Evolutionary conservation across 2,888 invertebrate species (phyloP).

Genomic region (Arenicola marina): DNA sequence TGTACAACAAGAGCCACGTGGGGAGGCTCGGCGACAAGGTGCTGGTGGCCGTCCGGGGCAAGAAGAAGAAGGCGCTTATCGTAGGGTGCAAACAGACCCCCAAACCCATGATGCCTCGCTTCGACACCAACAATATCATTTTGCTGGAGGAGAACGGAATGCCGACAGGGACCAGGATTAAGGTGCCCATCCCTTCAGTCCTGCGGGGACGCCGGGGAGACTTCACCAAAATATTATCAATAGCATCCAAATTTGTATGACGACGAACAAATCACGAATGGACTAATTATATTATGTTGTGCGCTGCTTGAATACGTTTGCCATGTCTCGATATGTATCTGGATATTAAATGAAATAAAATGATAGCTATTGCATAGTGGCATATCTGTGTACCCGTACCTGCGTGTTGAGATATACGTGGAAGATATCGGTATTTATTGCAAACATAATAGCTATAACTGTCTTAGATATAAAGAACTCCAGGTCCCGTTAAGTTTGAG

Average conservation of each 20-base stretch:
- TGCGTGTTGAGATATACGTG: too few relatives aligned
- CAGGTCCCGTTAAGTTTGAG: too few relatives aligned
- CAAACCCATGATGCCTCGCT: constrained; percentile 79
- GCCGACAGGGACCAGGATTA: constrained; percentile 92
- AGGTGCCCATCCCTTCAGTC: constrained; percentile 90
- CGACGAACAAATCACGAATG: too few relatives aligned
- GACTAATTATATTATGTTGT: too few relatives aligned
- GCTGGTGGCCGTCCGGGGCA: constrained; percentile 89
- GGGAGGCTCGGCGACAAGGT: constrained; percentile 82
- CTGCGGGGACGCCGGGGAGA: constrained; percentile 79
- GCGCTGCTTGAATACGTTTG: too few relatives aligned
- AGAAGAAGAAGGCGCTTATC: constrained; percentile 90
- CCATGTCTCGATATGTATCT: too few relatives aligned
- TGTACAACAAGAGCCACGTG: constrained; percentile 65
- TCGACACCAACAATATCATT: constrained; percentile 95
- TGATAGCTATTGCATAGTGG: too few relatives aligned
- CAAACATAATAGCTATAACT: too few relatives aligned
- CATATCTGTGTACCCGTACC: too few relatives aligned
- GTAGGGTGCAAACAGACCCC: constrained; percentile 87
- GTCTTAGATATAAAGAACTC: too few relatives aligned
- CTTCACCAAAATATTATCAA: constrained; percentile 85
- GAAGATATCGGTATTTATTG: too few relatives aligned
- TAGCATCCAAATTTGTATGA: constrained; percentile 84
- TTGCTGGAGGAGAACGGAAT: constrained; percentile 92
- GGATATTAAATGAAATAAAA: too few relatives aligned